These are phyloP conservation scores for Drosophila austrosaltans DNA, from an alignment of 2,888 invertebrate genomes.

Conservation along the genomic window DNA sequence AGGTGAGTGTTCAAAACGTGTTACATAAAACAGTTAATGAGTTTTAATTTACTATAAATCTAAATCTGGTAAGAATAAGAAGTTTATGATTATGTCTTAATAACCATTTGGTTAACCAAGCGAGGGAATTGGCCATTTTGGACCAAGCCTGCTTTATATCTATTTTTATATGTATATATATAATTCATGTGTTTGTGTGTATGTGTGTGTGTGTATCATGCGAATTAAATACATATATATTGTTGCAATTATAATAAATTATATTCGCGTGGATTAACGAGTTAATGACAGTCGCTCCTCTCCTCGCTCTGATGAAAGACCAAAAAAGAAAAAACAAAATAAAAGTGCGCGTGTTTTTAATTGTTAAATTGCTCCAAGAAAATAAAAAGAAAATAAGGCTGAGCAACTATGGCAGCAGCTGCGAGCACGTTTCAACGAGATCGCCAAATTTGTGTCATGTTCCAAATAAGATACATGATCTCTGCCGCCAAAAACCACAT, in stretches of 20 bases:
- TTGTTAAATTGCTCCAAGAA: conserved; percentile 71
- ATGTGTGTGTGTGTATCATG: conserved; percentile 49
- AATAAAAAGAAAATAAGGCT: conserved; percentile 60
- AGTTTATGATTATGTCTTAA: conserved; percentile 23
- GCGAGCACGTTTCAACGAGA: conserved; percentile 18
- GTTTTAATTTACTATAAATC: not conserved
- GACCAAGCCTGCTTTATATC: conserved; percentile 11
- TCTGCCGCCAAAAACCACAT: conserved; percentile 45
- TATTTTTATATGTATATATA: conserved; percentile 8
- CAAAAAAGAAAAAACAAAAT: conserved; percentile 25
- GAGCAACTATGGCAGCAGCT: not conserved
- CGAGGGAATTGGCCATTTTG: conserved; percentile 26
- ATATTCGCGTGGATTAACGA: conserved; percentile 78
- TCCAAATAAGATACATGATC: conserved; percentile 72
- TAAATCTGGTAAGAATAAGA: conserved; percentile 50
- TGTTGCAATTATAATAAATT: conserved; percentile 75
- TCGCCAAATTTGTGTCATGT: conserved; percentile 78
- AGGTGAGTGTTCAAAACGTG: conserved; percentile 53
- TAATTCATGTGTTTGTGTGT: conserved; percentile 37
- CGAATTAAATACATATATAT: conserved; percentile 52
- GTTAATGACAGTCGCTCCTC: conserved; percentile 69
- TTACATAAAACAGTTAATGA: conserved; percentile 14
- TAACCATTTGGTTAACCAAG: conserved; percentile 43
- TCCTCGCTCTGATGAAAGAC: conserved; percentile 15
- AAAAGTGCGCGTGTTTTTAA: conserved; percentile 76